Percentiles rank a stretch among this genome's conserved stretches.
Conservation (phyloP, 2,797 vertebrate genomes). For the Echiichthys vipera region DNA sequence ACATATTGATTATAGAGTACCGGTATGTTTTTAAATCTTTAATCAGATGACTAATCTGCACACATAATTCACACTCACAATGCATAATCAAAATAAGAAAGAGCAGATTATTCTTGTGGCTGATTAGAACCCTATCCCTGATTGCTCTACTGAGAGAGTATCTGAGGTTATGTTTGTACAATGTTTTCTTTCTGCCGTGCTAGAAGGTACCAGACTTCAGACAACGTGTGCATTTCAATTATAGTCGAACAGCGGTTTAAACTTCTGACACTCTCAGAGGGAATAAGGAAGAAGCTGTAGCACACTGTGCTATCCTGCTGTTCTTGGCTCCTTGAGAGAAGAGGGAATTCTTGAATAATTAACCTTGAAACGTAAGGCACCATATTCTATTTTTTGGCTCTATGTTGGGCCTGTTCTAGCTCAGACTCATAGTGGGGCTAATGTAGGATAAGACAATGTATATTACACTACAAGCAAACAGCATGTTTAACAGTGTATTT, state of each 20-base stretch:
- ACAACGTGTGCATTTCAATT: slow-evolving; percentile 78
- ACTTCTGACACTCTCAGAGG: slow-evolving; percentile 82
- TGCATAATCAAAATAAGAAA: slow-evolving; percentile 52
- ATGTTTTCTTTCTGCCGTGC: slow-evolving; percentile 50
- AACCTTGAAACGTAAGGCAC: slow-evolving; percentile 70
- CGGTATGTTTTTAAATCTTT: slow-evolving; percentile 27
- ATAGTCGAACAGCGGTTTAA: slow-evolving; percentile 72
- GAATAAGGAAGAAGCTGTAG: slow-evolving; percentile 73
- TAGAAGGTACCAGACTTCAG: slow-evolving; percentile 61
- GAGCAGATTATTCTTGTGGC: slow-evolving; percentile 42
- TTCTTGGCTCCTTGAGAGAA: slow-evolving; percentile 61
- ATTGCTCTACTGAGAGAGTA: slow-evolving; percentile 39
- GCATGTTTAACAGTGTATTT: not conserved
- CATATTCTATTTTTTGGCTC: slow-evolving; percentile 53
- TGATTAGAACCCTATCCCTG: slow-evolving; percentile 61
- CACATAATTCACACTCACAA: slow-evolving; percentile 36
- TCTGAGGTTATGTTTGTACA: slow-evolving; percentile 51
- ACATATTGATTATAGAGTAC: slow-evolving; percentile 22
- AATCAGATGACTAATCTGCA: slow-evolving; percentile 40
- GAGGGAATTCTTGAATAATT: slow-evolving; percentile 79
- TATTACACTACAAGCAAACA: not conserved
- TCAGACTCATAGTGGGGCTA: not conserved
- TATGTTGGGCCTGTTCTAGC: slow-evolving; percentile 17
- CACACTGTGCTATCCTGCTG: slow-evolving; percentile 60
- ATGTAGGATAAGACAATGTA: not conserved